phyloP scores from a whole-genome alignment of 2,888 invertebrate genomes.

The Steromphala cineraria region DNA sequence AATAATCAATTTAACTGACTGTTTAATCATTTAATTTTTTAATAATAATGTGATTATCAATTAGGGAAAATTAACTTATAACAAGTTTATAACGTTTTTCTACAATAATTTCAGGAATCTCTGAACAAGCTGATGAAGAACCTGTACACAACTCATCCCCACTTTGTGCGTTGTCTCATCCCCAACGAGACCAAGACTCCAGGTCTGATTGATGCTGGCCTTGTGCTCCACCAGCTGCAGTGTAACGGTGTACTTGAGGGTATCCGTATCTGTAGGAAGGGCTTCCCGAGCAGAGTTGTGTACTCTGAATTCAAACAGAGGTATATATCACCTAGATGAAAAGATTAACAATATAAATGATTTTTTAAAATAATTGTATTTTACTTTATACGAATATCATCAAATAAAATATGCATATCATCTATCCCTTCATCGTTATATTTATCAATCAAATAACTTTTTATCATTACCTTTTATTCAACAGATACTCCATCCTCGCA shows the following conservation, averaged over 20 bases:
- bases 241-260: slow-evolving; percentile 99
- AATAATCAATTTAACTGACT: too few relatives aligned
- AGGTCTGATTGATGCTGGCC: slow-evolving; percentile 96
- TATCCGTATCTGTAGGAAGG: slow-evolving; percentile 98
- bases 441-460: not conserved
- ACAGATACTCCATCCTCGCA: slow-evolving; percentile 95
- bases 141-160: slow-evolving; percentile 37
- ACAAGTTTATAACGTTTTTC: too few relatives aligned
- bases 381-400: too few relatives aligned
- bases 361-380: too few relatives aligned
- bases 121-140: slow-evolving; percentile 91
- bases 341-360: too few relatives aligned
- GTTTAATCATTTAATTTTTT: too few relatives aligned
- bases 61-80: too few relatives aligned
- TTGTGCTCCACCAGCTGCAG: slow-evolving; percentile 99
- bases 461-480: not conserved
- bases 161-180: slow-evolving; percentile 94
- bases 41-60: too few relatives aligned
- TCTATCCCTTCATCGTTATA: too few relatives aligned
- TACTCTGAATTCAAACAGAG: slow-evolving; percentile 99
- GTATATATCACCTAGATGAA: too few relatives aligned
- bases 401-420: too few relatives aligned
- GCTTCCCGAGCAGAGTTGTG: slow-evolving; percentile 99
- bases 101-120: slow-evolving; percentile 45
- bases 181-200: slow-evolving; percentile 84